Base-by-base conservation (phyloP, 2,888 invertebrate species). In the Idaea dimidiata region DNA sequence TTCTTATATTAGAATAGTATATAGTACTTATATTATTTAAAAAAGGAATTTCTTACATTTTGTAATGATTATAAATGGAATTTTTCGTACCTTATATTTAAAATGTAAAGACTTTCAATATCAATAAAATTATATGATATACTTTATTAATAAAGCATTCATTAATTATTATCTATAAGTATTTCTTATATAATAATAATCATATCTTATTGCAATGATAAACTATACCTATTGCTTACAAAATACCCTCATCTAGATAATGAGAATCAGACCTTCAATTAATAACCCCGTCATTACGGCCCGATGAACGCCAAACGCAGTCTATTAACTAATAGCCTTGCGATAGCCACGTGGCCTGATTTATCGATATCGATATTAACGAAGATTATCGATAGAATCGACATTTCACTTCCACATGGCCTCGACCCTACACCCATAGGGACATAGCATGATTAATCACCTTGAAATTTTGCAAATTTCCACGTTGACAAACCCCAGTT, bases 401-500 rank as follows among this genome's bases (percentile, higher is more conserved):
- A 67, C 62, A 62, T 66, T 54, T 24, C 60, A 54, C 43, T 43
- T 54, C 62, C 54, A 59, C 57, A 65, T 64, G 32, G 59, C 31
- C 58, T 17, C 65, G 58, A 64, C 67, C 66, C 68, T 72, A 68
- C 57, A 62, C 62, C 65, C 65, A n/a, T 58, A 61, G 71, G 68
- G 72, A 72, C 71, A 69, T 71, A 76, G 74, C 66, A 76, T 81
- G 81, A 83, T 84, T 80, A 82, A 82, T 82, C 74, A 77, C 73
- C 74, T 71, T 68, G 70, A 76, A 77, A 80, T 79, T 80, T 74
- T 70, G 68, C 74, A 73, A 73, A 74, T 74, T 79, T 73, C 72
- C 70, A 73, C 73, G 69, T 69, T 67, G 71, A 77, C 72, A 75
- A 73, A 75, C 71, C 72, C 65, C 70, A 76, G 74, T 78, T 69